Evolutionary conservation across 2,797 vertebrate species (phyloP), one percentile per base, ranked within the genome.

Genomic region (Carapus acus): DNA sequence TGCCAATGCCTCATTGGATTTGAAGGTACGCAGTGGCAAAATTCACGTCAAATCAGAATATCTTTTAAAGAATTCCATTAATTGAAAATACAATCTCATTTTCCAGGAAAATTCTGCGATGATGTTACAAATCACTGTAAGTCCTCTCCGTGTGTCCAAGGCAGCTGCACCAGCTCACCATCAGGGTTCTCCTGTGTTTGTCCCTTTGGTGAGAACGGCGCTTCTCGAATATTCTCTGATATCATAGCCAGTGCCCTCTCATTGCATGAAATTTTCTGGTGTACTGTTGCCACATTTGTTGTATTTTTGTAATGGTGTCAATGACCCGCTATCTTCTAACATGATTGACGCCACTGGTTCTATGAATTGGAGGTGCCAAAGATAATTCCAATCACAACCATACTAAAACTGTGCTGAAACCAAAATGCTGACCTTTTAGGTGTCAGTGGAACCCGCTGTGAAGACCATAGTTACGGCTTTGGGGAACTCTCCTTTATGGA

Each of bases 401-500:
- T 6, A 29, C 6, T 33, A 40, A n/a, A 50, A 29, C 15, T 29
- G 37, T 21, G 15, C 31, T 7, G 12, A 11, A 49, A 6, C 34
- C 43, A 43, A 19, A 19, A 12, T 12, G 29, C 8, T 3, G 34
- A 63, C 31, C 14, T 15, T 36, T 27, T 17, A 90, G 89, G 89
- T 59, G 75, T 88, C 21, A 77, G 64, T 58, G 89, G 89, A 36
- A 46, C 79, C 49, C 68, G 70, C 53, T 91, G 88, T 21, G 80
- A 90, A 54, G 81, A 86, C 56, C 57, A 81, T 37, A 88, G 85
- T 55, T 88, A 81, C 55, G 88, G 88, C 13, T 91, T 90, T 72
- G 81, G 86, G 45, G 88, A 89, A 48, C 54, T 90, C 24, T 90
- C 89, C 46, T 91, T 83, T 43, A 82, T 90, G 67, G 88, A 89